These are phyloP conservation scores for Sylvia borin DNA, from an alignment of 2,797 vertebrate genomes.

Conservation along the genomic window DNA sequence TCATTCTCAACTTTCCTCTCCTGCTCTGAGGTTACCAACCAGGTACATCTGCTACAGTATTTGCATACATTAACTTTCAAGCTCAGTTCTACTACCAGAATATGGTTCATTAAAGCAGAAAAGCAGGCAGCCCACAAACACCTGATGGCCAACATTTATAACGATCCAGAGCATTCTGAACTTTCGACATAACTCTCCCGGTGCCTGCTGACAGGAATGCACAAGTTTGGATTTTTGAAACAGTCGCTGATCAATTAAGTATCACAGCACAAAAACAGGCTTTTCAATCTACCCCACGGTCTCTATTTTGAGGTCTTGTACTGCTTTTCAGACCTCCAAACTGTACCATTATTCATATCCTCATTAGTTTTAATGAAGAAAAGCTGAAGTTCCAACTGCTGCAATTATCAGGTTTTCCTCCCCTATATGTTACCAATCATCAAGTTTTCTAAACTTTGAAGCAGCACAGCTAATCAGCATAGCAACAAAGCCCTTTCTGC, in stretches of 20 bases:
- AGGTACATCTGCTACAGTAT: neutral
- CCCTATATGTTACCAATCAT: neutral
- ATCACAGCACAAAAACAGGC: neutral
- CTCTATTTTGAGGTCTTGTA: neutral
- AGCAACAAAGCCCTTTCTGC: neutral
- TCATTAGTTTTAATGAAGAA: conserved; percentile 24
- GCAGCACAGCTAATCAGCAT: neutral
- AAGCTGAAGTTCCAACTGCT: neutral
- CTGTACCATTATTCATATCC: neutral
- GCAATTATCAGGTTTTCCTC: conserved; percentile 9
- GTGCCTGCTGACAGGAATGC: neutral
- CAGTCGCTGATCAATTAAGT: neutral
- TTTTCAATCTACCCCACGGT: neutral
- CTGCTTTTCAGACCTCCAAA: neutral
- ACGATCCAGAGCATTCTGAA: neutral
- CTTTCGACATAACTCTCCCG: neutral
- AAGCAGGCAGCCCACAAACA: neutral
- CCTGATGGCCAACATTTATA: neutral
- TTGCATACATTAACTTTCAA: neutral
- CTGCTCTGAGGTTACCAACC: neutral
- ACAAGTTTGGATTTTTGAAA: neutral
- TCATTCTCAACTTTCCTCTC: neutral
- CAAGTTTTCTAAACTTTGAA: conserved; percentile 8
- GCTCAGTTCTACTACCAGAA: neutral
- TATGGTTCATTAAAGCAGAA: neutral